Percentiles rank a stretch among this genome's conserved stretches.
Evolutionary conservation across 2,113 vertebrate genomes (phyloP).

Genomic region (Xenopus borealis): DNA sequence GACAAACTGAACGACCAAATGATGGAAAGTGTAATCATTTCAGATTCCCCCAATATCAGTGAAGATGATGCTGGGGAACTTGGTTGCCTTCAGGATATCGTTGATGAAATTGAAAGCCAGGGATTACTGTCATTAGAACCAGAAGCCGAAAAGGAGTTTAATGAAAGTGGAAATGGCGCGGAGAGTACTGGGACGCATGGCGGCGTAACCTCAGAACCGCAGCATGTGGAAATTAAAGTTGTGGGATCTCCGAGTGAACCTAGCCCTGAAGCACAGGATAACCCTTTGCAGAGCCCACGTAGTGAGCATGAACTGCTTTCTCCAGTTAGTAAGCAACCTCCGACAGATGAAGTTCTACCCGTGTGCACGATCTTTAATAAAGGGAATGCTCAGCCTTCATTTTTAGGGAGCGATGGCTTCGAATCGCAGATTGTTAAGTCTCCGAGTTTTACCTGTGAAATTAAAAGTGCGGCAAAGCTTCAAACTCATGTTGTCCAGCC

Average conservation of each 20-base stretch:
- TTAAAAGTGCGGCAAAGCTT: constrained; percentile 70
- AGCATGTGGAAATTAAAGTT: constrained; percentile 49
- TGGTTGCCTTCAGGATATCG: constrained; percentile 69
- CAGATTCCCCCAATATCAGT: constrained; percentile 91
- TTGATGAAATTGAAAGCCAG: constrained; percentile 63
- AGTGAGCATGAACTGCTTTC: constrained; percentile 25
- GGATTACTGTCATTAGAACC: constrained; percentile 38
- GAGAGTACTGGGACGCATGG: constrained; percentile 53
- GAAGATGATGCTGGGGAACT: constrained; percentile 85
- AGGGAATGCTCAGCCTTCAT: constrained; percentile 59
- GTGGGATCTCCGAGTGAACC: constrained; percentile 49
- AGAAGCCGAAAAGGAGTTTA: constrained; percentile 42
- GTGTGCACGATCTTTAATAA: constrained; percentile 96
- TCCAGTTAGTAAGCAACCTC: constrained; percentile 16
- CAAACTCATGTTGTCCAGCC: constrained; percentile 83
- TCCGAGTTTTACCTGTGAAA: constrained; percentile 81
- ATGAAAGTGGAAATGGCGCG: constrained; percentile 49
- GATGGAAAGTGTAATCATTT: constrained; percentile 98
- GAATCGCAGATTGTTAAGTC: constrained; percentile 94
- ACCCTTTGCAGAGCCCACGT: constrained; percentile 25
- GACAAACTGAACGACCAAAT: constrained; percentile 91
- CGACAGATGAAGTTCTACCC: constrained; percentile 70
- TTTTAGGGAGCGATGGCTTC: constrained; percentile 82
- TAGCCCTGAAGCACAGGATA: constrained; percentile 37
- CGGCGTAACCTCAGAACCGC: constrained; percentile 49